These are phyloP conservation scores for Taurulus bubalis DNA, from an alignment of 2,113 vertebrate species.

Conservation along the genomic window DNA sequence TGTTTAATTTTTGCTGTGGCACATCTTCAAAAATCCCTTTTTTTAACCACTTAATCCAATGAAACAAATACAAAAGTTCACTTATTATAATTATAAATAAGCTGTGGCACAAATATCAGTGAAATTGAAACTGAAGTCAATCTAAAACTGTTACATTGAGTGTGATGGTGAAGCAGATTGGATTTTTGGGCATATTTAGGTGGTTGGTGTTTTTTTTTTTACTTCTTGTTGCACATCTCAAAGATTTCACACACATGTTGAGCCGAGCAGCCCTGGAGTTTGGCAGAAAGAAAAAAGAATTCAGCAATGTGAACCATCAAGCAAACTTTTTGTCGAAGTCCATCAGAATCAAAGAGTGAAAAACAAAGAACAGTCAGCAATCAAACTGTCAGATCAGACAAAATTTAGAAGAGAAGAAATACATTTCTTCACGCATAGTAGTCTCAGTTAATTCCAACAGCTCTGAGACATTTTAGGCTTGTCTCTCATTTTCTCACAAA, in stretches of 20 bases:
- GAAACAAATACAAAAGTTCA: neutral
- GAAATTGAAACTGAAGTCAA: neutral
- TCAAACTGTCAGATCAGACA: constrained; percentile 5
- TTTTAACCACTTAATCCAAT: neutral
- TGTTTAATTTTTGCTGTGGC: constrained; percentile 1
- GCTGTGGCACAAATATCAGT: neutral
- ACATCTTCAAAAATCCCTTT: neutral
- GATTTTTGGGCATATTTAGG: neutral
- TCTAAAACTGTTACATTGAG: neutral
- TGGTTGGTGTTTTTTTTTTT: neutral
- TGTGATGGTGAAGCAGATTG: neutral
- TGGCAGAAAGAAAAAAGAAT: neutral
- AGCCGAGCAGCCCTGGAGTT: neutral
- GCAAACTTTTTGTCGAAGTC: constrained; percentile 6
- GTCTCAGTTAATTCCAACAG: neutral
- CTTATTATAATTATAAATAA: neutral
- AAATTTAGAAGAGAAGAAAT: constrained; percentile 5
- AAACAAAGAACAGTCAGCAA: neutral
- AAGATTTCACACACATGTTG: neutral
- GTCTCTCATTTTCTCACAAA: neutral
- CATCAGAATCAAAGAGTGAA: neutral
- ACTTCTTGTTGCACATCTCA: constrained; percentile 6
- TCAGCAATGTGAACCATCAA: neutral
- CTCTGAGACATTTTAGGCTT: neutral
- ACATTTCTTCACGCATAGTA: neutral